Evolutionary conservation across 2,797 vertebrate species (phyloP).

Genomic region (Benthosema pterotum): DNA sequence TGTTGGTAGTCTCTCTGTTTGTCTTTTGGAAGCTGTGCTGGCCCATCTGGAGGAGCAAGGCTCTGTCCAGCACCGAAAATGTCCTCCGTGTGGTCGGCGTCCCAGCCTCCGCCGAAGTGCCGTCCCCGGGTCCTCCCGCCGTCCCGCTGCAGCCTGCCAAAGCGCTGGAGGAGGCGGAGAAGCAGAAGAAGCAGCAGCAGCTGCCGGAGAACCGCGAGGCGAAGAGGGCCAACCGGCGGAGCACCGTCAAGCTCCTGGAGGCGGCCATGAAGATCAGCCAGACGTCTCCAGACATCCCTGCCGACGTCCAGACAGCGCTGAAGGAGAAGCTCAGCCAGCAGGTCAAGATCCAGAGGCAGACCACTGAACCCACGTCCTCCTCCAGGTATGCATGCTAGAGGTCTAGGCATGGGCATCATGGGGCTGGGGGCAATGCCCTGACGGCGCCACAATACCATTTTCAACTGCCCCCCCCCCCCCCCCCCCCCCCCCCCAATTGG

Average conservation of each 20-base stretch:
- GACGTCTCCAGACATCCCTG: slow-evolving; percentile 97
- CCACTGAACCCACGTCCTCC: slow-evolving; percentile 94
- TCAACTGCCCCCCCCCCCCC: too few species aligned
- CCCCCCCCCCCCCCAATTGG: too few species aligned
- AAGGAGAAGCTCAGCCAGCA: slow-evolving; percentile 90
- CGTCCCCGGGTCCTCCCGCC: slow-evolving; percentile 38
- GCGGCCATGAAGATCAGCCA: slow-evolving; percentile 99
- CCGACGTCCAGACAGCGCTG: slow-evolving; percentile 93
- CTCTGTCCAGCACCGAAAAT: slow-evolving; percentile 76
- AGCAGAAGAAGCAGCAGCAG: slow-evolving; percentile 87
- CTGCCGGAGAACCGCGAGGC: slow-evolving; percentile 65
- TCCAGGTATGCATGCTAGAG: slow-evolving; percentile 93
- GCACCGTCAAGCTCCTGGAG: slow-evolving; percentile 84
- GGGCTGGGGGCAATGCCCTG: too few species aligned
- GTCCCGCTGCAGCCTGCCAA: slow-evolving; percentile 45
- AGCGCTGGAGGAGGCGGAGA: slow-evolving; percentile 77
- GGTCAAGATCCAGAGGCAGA: slow-evolving; percentile 94
- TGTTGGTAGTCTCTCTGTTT: slow-evolving; percentile 97
- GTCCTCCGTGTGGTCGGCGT: slow-evolving; percentile 81
- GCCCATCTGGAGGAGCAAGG: slow-evolving; percentile 97
- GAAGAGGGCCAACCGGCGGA: slow-evolving; percentile 81
- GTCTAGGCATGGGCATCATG: too few species aligned
- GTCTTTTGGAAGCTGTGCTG: slow-evolving; percentile 99
- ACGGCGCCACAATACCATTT: too few species aligned
- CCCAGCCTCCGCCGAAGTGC: slow-evolving; percentile 78